Percentiles rank a stretch among this genome's conserved stretches.
Evolutionary conservation across 2,113 vertebrate species (phyloP).

Genomic region (Malurus cyaneus): DNA sequence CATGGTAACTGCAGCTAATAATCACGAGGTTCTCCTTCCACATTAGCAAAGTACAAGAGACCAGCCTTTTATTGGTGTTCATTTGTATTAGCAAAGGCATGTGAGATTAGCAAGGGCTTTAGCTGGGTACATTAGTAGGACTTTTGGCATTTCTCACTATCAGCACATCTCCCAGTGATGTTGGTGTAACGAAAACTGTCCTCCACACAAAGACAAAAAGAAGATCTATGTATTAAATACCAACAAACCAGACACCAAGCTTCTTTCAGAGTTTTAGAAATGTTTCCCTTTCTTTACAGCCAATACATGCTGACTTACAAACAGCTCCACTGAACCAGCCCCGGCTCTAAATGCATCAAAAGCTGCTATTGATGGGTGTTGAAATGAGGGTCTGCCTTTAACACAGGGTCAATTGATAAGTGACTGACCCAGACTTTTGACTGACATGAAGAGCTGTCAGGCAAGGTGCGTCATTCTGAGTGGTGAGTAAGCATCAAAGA

Average conservation of each 20-base stretch:
- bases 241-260: not conserved
- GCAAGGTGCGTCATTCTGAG: constrained; percentile 41
- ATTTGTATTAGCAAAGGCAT: constrained; percentile 18
- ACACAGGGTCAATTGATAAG: constrained; percentile 80
- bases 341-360: constrained; percentile 66
- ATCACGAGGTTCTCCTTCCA: constrained; percentile 63
- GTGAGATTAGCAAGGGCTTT: constrained; percentile 42
- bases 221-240: not conserved
- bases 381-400: constrained; percentile 76
- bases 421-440: constrained; percentile 77
- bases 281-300: constrained; percentile 44
- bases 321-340: constrained; percentile 27
- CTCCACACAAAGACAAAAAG: not conserved
- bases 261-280: not conserved
- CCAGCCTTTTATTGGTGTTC: constrained; percentile 54
- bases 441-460: constrained; percentile 75
- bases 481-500: constrained; percentile 11
- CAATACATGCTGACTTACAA: constrained; percentile 2
- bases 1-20: constrained; percentile 49
- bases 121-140: not conserved
- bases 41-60: constrained; percentile 57
- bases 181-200: not conserved
- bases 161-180: not conserved
- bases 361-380: constrained; percentile 75
- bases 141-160: not conserved